Base-by-base conservation (phyloP, 1,140 invertebrate genomes). In the Caenorhabditis briggsae region DNA sequence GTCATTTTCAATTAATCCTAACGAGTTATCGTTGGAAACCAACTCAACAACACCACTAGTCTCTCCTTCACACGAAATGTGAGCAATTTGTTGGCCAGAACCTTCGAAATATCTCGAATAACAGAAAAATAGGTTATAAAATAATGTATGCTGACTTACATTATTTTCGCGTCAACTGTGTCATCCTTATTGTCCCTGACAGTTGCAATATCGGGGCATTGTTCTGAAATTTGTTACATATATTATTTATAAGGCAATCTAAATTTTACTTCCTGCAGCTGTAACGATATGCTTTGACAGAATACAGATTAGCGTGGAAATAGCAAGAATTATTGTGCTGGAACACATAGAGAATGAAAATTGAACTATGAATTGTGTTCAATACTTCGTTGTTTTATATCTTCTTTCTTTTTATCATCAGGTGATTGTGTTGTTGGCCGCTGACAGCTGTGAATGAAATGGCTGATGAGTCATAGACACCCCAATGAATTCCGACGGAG, bases 1-100 rank as follows among this genome's bases (percentile, higher is more conserved):
- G 14, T 18, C 16, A n/a, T 46, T 46, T 3, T 48, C 65, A 65
- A 65, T 3, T 2, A 74, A 41, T 20, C 65, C 65, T 18, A 74
- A 43, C 7, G 65, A 74, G 20, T 9, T n/a, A 46, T 74, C 65
- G 46, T 74, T 74, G 20, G 65, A 14, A 74, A 74, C 46, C 18
- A 74, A 9, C 12, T 74, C 65, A 18, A 74, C 41, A 2, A 74
- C 65, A 46, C 43, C 65, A 20, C 43, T 74, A 2, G 65, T 74
- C 18, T 74, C 65, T 48, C 65, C 65, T n/a, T 16, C 43, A 48
- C 65, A 74, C 9, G 65, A 46, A n/a, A 74, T 74, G 18, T n/a
- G 16, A 46, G 65, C 65, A 8, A 48, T 74, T 74, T 74, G 65
- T n/a, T 46, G 65, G 18, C 16, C 43, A 6, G 43, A 16, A 16